These are phyloP conservation scores for Pangasianodon gigas DNA, from an alignment of 2,113 vertebrate genomes.

Conservation along the genomic window DNA sequence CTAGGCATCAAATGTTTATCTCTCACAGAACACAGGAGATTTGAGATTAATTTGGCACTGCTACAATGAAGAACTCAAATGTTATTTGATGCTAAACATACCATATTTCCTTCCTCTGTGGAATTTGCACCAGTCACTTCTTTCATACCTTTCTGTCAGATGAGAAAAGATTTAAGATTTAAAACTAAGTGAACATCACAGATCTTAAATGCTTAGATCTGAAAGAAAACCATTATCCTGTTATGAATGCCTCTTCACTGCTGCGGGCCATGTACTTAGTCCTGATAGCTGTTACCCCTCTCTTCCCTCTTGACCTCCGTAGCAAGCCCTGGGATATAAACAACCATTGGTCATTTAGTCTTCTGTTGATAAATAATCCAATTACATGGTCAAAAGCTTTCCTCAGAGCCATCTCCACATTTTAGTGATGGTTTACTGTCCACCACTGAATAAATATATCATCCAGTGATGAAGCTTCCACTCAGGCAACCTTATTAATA, in stretches of 20 bases:
- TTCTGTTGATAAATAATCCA: conserved; percentile 48
- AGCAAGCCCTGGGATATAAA: conserved; percentile 30
- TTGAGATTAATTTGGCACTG: conserved; percentile 2
- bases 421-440: conserved; percentile 21
- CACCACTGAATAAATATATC: conserved; percentile 35
- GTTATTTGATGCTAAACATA: conserved; percentile 47
- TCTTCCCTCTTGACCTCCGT: conserved; percentile 25
- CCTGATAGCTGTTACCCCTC: not conserved
- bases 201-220: not conserved
- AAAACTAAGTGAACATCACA: conserved; percentile 40
- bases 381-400: conserved; percentile 17
- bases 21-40: not conserved
- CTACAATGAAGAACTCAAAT: conserved; percentile 51
- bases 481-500: conserved; percentile 23
- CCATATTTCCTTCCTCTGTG: not conserved
- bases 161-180: conserved; percentile 59
- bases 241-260: not conserved
- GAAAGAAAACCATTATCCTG: not conserved
- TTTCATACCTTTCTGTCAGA: conserved; percentile 62
- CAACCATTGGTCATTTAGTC: conserved; percentile 33
- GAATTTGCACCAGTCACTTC: conserved; percentile 28
- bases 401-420: conserved; percentile 1
- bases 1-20: not conserved
- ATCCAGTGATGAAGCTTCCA: conserved; percentile 27
- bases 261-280: not conserved